Evolutionary conservation across 2,888 invertebrate genomes (phyloP), one percentile per base, ranked within the genome.

Genomic region (Cantharis lateralis): DNA sequence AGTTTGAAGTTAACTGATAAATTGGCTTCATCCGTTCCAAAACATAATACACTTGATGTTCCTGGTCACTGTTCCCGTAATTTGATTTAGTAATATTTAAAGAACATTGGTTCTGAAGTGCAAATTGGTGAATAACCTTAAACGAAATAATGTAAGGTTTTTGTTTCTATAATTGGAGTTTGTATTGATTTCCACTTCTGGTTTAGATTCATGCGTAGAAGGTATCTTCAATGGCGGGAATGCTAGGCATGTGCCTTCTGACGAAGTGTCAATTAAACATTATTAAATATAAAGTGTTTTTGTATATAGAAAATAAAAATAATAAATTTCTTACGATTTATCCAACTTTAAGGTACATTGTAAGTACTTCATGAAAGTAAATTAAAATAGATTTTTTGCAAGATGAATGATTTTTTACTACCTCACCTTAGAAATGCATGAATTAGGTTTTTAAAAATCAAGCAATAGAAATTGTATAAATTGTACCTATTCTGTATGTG

Each of bases 401-500:
- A 62, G 71, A 48, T 48, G 48, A 20, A 62, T 66, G 10, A 76
- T 76, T 82, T 82, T 80, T 81, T 79, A 73, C 76, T 70, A 71
- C 70, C 62, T 76, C 76, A 80, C 78, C 81, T 82, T 80, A 70
- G 79, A 79, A 82, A 82, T 83, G 83, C 83, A 84, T 83, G 83
- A 83, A 84, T 84, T 84, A 84, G 82, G 79, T 84, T 84, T 85
- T 86, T 84, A 84, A 85, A 85, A 85, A 86, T 84, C 83, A 83
- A 86, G 85, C 85, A 84, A 83, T 83, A 83, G 84, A 83, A 85
- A 84, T 86, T 84, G 84, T 84, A 85, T 85, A 84, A 86, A 85
- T 86, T 86, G 86, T 85, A 84, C 83, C 84, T 84, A 85, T 85
- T 84, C 82, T 84, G 86, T 85, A 84, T 85, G 84, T 86, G 86